phyloP scores from a whole-genome alignment of 2,888 invertebrate species.

The Cactoblastis cactorum region DNA sequence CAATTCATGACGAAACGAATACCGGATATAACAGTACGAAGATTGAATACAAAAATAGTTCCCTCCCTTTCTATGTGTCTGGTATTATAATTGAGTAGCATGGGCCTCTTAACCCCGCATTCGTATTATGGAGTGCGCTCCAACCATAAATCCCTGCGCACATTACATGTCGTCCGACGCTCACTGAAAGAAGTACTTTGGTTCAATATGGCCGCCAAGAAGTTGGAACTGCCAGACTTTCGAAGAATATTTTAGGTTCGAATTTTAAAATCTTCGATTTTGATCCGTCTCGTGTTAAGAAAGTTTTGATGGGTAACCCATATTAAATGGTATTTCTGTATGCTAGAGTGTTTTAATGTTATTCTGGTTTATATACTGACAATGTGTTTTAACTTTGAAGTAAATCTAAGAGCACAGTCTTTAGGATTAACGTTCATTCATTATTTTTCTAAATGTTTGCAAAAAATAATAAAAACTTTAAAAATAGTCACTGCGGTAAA shows the following conservation, averaged over 20 bases:
- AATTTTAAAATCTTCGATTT: conserved; percentile 6
- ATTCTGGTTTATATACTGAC: no score
- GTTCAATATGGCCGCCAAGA: conserved; percentile 29
- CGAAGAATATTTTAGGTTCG: conserved; percentile 6
- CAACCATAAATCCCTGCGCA: conserved; percentile 43
- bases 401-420: no score
- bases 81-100: conserved; percentile 28
- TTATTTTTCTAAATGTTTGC: no score
- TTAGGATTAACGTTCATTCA: no score
- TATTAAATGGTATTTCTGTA: conserved; percentile 10
- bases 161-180: conserved; percentile 42
- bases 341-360: no score
- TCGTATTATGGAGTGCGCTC: conserved; percentile 37
- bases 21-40: conserved; percentile 8
- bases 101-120: conserved; percentile 35
- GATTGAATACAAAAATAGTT: conserved; percentile 14
- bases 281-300: not conserved
- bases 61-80: conserved; percentile 10
- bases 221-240: conserved; percentile 22
- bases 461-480: no score
- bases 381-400: no score
- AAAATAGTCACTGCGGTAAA: no score
- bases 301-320: conserved; percentile 6
- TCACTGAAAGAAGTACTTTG: conserved; percentile 36
- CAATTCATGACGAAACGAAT: not conserved